These are phyloP conservation scores for Thalassarche chlororhynchos DNA, from an alignment of 2,113 vertebrate genomes.

Conservation along the genomic window DNA sequence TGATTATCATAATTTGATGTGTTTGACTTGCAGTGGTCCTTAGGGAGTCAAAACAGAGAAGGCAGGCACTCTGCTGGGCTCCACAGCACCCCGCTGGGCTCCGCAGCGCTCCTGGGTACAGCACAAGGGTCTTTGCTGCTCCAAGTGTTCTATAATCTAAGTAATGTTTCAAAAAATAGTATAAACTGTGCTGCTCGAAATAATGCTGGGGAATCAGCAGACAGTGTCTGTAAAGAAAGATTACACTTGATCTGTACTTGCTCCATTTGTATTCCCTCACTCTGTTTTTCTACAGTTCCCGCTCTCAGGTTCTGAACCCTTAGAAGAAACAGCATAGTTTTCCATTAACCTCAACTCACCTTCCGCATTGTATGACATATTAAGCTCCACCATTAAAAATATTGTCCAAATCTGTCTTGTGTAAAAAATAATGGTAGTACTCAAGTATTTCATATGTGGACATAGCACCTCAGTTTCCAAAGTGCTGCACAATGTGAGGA, in stretches of 20 bases:
- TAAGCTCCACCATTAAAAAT: not conserved
- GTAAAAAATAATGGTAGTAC: not conserved
- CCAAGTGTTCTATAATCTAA: not conserved
- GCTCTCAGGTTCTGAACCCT: not conserved
- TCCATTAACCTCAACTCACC: not conserved
- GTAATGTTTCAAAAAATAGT: not conserved
- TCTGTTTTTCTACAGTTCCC: not conserved
- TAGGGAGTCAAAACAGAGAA: not conserved
- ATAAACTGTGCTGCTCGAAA: not conserved
- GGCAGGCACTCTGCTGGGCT: not conserved
- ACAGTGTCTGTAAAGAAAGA: not conserved
- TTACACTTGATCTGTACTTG: not conserved
- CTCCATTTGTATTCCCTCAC: not conserved
- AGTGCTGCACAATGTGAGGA: not conserved
- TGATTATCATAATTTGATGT: not conserved
- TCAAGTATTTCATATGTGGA: not conserved
- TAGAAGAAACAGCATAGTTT: not conserved
- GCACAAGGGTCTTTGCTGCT: not conserved
- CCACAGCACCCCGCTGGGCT: fast-evolving
- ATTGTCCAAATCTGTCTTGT: not conserved
- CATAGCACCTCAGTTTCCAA: not conserved
- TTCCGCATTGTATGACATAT: not conserved
- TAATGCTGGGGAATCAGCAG: not conserved
- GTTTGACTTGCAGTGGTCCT: not conserved
- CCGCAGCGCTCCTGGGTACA: fast-evolving